These are phyloP conservation scores for Xenopus laevis DNA, from an alignment of 2,113 vertebrate species.

Conservation along the genomic window DNA sequence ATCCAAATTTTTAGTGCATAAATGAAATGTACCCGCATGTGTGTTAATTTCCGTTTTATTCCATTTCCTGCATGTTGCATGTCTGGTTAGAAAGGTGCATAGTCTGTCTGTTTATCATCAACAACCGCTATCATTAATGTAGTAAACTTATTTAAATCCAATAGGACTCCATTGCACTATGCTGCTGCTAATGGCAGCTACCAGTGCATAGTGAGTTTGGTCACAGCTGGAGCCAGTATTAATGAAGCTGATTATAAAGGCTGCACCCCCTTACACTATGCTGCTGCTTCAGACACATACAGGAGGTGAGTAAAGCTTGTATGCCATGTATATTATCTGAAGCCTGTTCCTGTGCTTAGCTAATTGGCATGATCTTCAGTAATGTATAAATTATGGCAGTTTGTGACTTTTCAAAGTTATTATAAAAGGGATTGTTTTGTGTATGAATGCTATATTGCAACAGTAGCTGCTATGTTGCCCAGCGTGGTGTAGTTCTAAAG, in stretches of 20 bases:
- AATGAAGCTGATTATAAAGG: slow-evolving; percentile 84
- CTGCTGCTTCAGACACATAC: slow-evolving; percentile 87
- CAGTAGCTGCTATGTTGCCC: slow-evolving; percentile 48
- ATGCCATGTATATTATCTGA: not conserved
- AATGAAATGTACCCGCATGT: too few relatives aligned
- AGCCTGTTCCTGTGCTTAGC: not conserved
- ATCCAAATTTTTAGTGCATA: too few relatives aligned
- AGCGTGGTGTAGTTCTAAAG: too few relatives aligned
- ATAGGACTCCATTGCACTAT: slow-evolving; percentile 90
- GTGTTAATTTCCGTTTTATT: too few relatives aligned
- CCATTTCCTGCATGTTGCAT: too few relatives aligned
- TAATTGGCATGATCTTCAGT: too few relatives aligned
- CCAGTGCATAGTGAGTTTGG: slow-evolving; percentile 81
- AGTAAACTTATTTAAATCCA: not conserved
- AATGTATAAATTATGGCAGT: too few relatives aligned
- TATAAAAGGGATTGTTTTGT: slow-evolving; percentile 63
- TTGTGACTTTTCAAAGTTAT: slow-evolving; percentile 21
- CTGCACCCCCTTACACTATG: slow-evolving; percentile 89
- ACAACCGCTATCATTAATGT: too few relatives aligned
- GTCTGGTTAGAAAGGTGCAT: too few relatives aligned
- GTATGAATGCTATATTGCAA: too few relatives aligned
- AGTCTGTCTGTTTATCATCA: too few relatives aligned
- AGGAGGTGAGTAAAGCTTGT: slow-evolving; percentile 65
- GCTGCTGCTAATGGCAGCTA: slow-evolving; percentile 87
- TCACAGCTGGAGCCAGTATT: slow-evolving; percentile 79